phyloP scores from a whole-genome alignment of 2,113 vertebrate species.

The Neolamprologus longior region DNA sequence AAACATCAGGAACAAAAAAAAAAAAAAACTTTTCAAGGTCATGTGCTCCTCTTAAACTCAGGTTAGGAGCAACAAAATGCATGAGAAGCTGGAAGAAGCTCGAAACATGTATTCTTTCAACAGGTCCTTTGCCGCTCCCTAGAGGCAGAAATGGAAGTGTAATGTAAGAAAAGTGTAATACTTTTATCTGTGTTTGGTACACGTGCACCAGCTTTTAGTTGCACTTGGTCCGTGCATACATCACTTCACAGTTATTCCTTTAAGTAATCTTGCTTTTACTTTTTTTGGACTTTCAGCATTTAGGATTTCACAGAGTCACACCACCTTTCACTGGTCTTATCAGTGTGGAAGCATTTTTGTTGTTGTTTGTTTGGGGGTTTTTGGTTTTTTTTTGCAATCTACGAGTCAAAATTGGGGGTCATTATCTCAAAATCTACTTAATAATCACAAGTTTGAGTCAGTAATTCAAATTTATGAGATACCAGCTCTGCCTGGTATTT shows the following conservation, averaged over 20 bases:
- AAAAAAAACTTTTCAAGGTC: background rate
- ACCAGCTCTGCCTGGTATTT: background rate
- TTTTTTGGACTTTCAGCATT: slow-evolving; percentile 37
- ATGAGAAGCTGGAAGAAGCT: background rate
- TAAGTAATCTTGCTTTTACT: background rate
- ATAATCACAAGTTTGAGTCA: background rate
- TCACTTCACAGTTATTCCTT: background rate
- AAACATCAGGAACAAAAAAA: background rate
- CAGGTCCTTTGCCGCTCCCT: background rate
- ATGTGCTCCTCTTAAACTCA: background rate
- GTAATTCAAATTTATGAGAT: background rate
- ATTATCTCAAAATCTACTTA: background rate
- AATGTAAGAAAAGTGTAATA: background rate
- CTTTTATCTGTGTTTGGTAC: background rate
- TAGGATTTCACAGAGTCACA: background rate
- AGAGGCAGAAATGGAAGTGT: background rate
- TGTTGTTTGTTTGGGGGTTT: background rate
- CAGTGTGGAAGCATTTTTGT: background rate
- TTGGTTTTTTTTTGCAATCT: background rate
- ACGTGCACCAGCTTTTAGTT: background rate
- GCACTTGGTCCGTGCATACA: background rate
- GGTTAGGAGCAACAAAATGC: background rate
- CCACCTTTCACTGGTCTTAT: background rate
- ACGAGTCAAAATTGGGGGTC: background rate
- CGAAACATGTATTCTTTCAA: background rate